A percentile compares a stretch with the other conserved stretches of the same genome.
phyloP scores from a whole-genome alignment of 92 coral and sea anemone genomes.

The Hydrozoanthus gracilis region DNA sequence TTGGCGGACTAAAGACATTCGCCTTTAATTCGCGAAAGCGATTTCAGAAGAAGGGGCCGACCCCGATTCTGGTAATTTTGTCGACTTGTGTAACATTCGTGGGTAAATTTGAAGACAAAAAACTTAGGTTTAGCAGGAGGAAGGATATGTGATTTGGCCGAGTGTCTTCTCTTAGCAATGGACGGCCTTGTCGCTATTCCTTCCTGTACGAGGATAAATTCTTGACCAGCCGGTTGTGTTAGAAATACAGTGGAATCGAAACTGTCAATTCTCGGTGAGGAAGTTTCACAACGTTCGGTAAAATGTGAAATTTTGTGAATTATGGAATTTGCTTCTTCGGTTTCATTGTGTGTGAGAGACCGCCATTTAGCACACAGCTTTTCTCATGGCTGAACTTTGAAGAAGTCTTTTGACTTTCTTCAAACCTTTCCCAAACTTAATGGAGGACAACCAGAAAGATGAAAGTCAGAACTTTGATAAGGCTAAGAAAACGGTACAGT shows the following conservation, averaged over 20 bases:
- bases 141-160: slow-evolving; percentile 80
- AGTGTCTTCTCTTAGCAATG: slow-evolving; percentile 83
- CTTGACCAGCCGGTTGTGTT: slow-evolving; percentile 24
- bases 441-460: slow-evolving; percentile 42
- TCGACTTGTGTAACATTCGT: not conserved
- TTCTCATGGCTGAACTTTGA: slow-evolving; percentile 34
- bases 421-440: slow-evolving; percentile 35
- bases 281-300: slow-evolving; percentile 29
- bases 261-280: slow-evolving; percentile 39
- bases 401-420: slow-evolving; percentile 45
- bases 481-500: slow-evolving; percentile 40
- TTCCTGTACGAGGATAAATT: slow-evolving; percentile 32
- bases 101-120: slow-evolving; percentile 22
- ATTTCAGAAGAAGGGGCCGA: slow-evolving; percentile 42
- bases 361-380: slow-evolving; percentile 36
- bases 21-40: slow-evolving; percentile 26
- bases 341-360: slow-evolving; percentile 40
- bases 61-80: slow-evolving; percentile 27
- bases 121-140: slow-evolving; percentile 19
- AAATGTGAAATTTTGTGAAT: slow-evolving; percentile 42
- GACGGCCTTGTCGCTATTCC: slow-evolving; percentile 84
- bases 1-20: slow-evolving; percentile 14
- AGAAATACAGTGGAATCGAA: slow-evolving; percentile 13
- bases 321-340: slow-evolving; percentile 50
- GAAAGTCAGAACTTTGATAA: slow-evolving; percentile 22